Percentiles rank a stretch among this genome's conserved stretches.
These are phyloP conservation scores for Thumatha senex DNA, from an alignment of 2,888 invertebrate genomes.

Conservation along the genomic window DNA sequence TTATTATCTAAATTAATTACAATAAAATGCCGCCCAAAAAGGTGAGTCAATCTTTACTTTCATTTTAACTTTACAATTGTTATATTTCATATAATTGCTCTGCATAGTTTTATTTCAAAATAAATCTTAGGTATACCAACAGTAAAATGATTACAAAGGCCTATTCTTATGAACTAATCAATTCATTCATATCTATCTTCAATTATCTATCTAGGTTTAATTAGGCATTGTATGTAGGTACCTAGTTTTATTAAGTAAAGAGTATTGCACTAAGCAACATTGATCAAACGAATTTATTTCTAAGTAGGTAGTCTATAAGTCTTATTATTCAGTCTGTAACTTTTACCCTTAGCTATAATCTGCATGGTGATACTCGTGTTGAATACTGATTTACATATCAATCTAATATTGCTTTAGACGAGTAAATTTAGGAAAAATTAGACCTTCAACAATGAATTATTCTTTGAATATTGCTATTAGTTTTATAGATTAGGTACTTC, in stretches of 20 bases:
- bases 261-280: conserved; percentile 1
- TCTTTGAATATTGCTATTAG: too few species aligned
- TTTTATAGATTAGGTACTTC: too few species aligned
- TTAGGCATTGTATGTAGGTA: not conserved
- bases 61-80: not conserved
- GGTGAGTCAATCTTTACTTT: conserved; percentile 55
- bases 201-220: too few species aligned
- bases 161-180: too few species aligned
- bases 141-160: not conserved
- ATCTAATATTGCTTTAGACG: conserved; percentile 4
- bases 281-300: conserved; percentile 11
- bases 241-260: not conserved
- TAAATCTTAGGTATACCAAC: not conserved
- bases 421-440: not conserved
- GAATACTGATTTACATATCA: conserved; percentile 16
- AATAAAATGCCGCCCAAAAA: conserved; percentile 70
- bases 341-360: too few species aligned
- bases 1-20: conserved; percentile 14
- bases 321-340: too few species aligned
- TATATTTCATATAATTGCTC: too few species aligned
- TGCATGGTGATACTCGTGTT: conserved; percentile 18
- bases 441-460: not conserved
- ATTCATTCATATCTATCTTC: too few species aligned
- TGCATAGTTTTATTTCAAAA: too few species aligned
- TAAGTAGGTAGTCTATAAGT: not conserved